phyloP scores from a whole-genome alignment of 2,888 invertebrate species.

The Camptogramma bilineatum region DNA sequence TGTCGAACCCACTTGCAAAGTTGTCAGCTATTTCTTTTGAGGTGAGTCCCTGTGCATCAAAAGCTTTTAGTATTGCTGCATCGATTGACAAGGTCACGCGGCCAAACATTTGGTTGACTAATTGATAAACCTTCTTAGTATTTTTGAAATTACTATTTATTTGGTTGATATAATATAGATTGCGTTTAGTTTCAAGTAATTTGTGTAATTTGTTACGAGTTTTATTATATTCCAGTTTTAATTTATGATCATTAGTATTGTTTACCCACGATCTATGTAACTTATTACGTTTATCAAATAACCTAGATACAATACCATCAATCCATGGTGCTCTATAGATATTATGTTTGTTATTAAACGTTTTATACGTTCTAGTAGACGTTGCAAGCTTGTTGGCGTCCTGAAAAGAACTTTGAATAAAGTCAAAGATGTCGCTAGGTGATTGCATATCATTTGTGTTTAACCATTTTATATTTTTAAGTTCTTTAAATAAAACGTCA shows the following conservation, averaged over 20 bases:
- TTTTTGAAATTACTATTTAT: conserved; percentile 19
- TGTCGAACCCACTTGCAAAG: conserved; percentile 12
- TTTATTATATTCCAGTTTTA: conserved; percentile 18
- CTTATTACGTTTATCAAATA: conserved; percentile 13
- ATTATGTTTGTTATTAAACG: neutral
- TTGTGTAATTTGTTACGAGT: conserved; percentile 16
- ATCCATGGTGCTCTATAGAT: conserved; percentile 8
- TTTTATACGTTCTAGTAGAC: neutral
- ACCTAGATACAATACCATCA: conserved; percentile 5
- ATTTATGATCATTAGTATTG: conserved; percentile 5
- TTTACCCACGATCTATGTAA: conserved; percentile 5
- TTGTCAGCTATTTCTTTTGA: conserved; percentile 6
- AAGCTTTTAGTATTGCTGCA: conserved; percentile 17
- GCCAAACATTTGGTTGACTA: conserved; percentile 18
- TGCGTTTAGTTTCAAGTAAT: conserved; percentile 13
- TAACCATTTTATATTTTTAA: conserved; percentile 16
- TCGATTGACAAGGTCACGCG: conserved; percentile 11
- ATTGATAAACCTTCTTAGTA: conserved; percentile 13
- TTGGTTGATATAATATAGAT: conserved; percentile 8
- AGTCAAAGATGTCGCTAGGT: conserved; percentile 8
- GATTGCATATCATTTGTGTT: conserved; percentile 10
- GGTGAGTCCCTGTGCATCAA: conserved; percentile 15
- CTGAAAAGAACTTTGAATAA: conserved; percentile 11
- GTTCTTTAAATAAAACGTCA: conserved; percentile 3
- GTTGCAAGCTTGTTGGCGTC: conserved; percentile 7